Evolutionary conservation across 2,888 invertebrate genomes (phyloP), one percentile per base, ranked within the genome.

Genomic region (Graphium colonna): DNA sequence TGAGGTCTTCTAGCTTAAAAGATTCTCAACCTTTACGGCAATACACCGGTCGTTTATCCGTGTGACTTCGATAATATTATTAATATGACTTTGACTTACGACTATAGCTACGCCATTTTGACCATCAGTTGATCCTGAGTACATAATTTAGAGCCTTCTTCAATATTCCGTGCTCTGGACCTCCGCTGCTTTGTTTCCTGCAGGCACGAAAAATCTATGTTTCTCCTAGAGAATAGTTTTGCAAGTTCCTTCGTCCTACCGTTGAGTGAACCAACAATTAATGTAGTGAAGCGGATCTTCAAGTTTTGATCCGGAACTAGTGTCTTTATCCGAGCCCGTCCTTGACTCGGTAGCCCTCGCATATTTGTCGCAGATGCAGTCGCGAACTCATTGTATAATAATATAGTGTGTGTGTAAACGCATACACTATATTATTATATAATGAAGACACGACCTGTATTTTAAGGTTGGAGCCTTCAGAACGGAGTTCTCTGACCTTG

Each of bases 261-360:
- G 3, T 3, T 31, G 3, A 31, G 10, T 31, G 31, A 31, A 31
- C 31, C 31, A 5, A 31, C 31, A 31, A 5, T 31, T 31, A 31
- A 31, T 9, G 31, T 31, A 7, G 31, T 9, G 31, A 31, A 31
- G 31, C 31, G 31, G 9, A 31, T 10, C 10, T 31, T 31, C 31
- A 31, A 31, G 31, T 31, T 31, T 31, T 31, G 9, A 7, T 31
- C 5, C 9, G 36, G 42, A 47, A 52, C 42, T 52, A 52, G 42
- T 42, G 28, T 52, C 52, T 40, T 47, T 47, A 40, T 31, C 52
- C 52, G 47, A 47, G 52, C 42, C 41, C 54, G 54, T 49, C 49
- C 54, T 40, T 54, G 49, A 54, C 53, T 48, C 49, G 53, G 53
- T 49, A 54, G 53, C 51, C 55, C 41, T 48, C 16, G 18, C 33